Base-by-base conservation (phyloP, 1,140 invertebrate species). In the Drosophila kohkoa region DNA sequence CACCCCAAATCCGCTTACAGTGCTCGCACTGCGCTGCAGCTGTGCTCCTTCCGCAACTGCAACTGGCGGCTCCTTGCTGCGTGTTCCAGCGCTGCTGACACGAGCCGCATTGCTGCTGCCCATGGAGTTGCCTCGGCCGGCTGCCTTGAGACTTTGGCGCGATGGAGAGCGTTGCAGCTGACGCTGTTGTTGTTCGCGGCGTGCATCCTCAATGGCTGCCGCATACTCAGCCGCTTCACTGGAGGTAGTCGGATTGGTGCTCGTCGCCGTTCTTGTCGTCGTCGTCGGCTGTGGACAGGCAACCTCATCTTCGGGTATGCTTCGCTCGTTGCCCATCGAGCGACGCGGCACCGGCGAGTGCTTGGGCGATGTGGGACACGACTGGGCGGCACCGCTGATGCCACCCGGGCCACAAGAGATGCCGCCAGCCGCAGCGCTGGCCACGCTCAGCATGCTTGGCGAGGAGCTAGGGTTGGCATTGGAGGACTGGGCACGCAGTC, bases 21-120 rank as follows among this genome's bases (percentile, higher is more conserved):
- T 94, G 73, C 95, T 96, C 11, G 93, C 89, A 43, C 94, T 93
- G 13, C 93, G 93, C 52, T 92, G 92, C 11, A 92, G 60, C 58
- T 77, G 76, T n/a, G 74, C 41, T 4, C 32, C 43, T 45, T 79
- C 68, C 60, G 60, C 11, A 25, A 49, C 25, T 6, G 60, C 11
- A 25, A 49, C 25, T 6, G 57, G 5, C 8, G 60, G 68, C n/a
- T 88, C 79, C 10, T 38, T 38, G 35, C 73, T 45, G 5, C 75
- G 79, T 51, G 69, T 79, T 1, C 79, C 90, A 1, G 90, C 90
- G 43, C 87, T 92, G 45, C 79, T 78, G 2, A 88, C 77, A 6
- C 90, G 81, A 1, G 57, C 68, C 5, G 82, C 55, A 7, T 51
- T 67, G 7, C 54, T 58, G 11, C 54, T 67, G 7, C 59, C 45